A percentile compares a stretch with the other conserved stretches of the same genome.
These are phyloP conservation scores for Drosophila mimetica DNA, from an alignment of 2,888 invertebrate species.

Conservation along the genomic window DNA sequence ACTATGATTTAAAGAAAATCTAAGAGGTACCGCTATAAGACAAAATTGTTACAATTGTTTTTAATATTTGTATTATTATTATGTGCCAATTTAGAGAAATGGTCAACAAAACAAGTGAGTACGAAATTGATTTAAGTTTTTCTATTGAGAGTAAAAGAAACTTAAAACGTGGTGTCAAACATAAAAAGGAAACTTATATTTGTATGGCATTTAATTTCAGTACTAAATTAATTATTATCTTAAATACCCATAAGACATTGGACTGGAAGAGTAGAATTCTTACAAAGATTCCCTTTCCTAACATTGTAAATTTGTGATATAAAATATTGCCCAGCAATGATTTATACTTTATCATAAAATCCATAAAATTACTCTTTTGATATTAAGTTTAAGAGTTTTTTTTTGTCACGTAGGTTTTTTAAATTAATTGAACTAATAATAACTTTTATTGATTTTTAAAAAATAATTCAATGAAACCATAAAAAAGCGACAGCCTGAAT, in stretches of 20 bases:
- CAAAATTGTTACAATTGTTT: constrained; percentile 24
- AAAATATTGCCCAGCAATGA: no score
- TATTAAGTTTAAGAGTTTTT: no score
- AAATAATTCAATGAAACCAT: no score
- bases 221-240: neutral
- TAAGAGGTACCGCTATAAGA: constrained; percentile 57
- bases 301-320: no score
- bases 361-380: no score
- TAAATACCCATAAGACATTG: constrained; percentile 17
- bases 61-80: constrained; percentile 12
- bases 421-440: no score
- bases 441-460: no score
- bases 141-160: constrained; percentile 6
- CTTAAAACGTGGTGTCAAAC: constrained; percentile 1
- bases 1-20: constrained; percentile 65
- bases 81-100: constrained; percentile 60
- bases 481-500: no score
- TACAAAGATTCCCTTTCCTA: no score
- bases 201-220: constrained; percentile 7
- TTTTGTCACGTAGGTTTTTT: no score
- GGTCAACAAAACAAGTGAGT: constrained; percentile 52
- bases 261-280: neutral
- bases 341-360: no score
- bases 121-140: constrained; percentile 21
- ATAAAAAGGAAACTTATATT: neutral